These are phyloP conservation scores for Melieria crassipennis DNA, from an alignment of 2,888 invertebrate genomes.

Conservation along the genomic window DNA sequence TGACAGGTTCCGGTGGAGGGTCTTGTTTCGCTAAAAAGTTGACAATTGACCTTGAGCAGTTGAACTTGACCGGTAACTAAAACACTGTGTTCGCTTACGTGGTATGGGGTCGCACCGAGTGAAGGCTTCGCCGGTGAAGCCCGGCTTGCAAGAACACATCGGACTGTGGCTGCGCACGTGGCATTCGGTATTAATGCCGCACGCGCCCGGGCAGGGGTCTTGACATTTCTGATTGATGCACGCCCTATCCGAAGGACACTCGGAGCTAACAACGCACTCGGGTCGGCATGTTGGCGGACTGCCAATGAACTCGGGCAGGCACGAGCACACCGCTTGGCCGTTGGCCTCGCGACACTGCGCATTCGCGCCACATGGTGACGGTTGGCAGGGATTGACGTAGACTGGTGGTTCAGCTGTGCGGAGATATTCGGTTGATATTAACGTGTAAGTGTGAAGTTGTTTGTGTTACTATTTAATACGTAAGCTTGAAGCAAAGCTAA, in stretches of 20 bases:
- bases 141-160: slow-evolving; percentile 78
- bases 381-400: slow-evolving; percentile 71
- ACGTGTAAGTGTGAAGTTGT: slow-evolving; percentile 24
- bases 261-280: slow-evolving; percentile 82
- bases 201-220: slow-evolving; percentile 82
- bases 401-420: slow-evolving; percentile 50
- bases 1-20: slow-evolving; percentile 60
- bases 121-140: slow-evolving; percentile 83
- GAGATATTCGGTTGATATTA: background rate
- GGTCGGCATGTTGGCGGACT: slow-evolving; percentile 83
- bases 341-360: slow-evolving; percentile 75
- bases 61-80: background rate
- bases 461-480: background rate
- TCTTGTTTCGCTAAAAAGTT: slow-evolving; percentile 27
- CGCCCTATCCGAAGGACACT: slow-evolving; percentile 79
- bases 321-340: slow-evolving; percentile 77
- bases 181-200: slow-evolving; percentile 82
- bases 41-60: background rate
- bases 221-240: slow-evolving; percentile 81
- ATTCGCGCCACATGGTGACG: slow-evolving; percentile 84
- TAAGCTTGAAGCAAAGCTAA: background rate
- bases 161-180: slow-evolving; percentile 85
- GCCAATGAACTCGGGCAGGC: slow-evolving; percentile 76
- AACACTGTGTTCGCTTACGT: slow-evolving; percentile 64
- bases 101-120: slow-evolving; percentile 71